Evolutionary conservation across 2,113 vertebrate species (phyloP).

Genomic region (Pomatorhinus ruficollis): DNA sequence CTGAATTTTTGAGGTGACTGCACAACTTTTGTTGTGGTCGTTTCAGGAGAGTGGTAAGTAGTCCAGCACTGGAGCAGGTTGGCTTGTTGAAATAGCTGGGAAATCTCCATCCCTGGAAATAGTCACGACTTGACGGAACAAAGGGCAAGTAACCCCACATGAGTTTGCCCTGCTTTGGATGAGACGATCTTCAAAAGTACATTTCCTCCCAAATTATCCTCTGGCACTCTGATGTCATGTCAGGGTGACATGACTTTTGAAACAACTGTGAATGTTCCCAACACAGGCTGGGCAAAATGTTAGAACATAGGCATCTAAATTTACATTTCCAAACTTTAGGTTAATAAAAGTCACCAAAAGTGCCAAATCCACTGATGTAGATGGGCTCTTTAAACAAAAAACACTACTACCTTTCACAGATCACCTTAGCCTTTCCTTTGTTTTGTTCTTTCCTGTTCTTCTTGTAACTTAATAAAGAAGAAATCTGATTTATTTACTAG

Average conservation of each 20-base stretch:
- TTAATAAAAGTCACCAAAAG: background rate
- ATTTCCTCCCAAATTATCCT: background rate
- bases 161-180: background rate
- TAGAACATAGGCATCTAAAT: background rate
- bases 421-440: background rate
- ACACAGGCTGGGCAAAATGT: background rate
- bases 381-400: background rate
- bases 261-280: background rate
- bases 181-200: background rate
- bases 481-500: background rate
- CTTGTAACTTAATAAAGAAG: background rate
- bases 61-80: background rate
- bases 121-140: background rate
- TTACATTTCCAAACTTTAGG: background rate
- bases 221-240: background rate
- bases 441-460: background rate
- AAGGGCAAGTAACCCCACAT: background rate
- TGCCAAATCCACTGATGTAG: background rate
- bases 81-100: background rate
- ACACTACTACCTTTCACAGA: background rate
- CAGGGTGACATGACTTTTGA: background rate
- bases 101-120: background rate
- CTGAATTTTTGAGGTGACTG: background rate
- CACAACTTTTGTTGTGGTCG: fast-evolving
- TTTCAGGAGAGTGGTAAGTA: background rate